Conservation (phyloP, 2,113 vertebrate species). For the Phrynosoma platyrhinos region DNA sequence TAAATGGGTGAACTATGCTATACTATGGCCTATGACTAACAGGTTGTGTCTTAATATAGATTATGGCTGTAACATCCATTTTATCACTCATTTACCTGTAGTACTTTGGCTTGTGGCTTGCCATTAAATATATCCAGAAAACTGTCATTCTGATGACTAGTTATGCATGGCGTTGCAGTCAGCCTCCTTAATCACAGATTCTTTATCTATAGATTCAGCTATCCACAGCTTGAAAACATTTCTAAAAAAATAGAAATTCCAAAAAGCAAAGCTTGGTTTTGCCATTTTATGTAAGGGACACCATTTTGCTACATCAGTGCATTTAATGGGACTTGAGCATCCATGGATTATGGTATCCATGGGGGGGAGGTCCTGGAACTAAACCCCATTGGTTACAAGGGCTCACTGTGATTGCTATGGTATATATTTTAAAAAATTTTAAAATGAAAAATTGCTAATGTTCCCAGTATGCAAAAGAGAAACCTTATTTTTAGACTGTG, state of each 20-base stretch:
- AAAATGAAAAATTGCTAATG: neutral
- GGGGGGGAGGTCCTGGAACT: no score
- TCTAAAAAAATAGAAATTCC: no score
- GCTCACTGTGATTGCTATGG: neutral
- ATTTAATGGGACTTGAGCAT: no score
- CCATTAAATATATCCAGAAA: neutral
- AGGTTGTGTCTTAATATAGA: constrained; percentile 17
- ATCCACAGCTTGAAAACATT: no score
- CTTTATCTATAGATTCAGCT: no score
- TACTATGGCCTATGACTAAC: constrained; percentile 1
- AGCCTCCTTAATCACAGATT: no score
- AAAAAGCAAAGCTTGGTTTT: no score
- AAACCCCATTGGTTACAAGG: no score
- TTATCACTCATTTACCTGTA: constrained; percentile 18
- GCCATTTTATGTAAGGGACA: no score
- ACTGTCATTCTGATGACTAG: neutral
- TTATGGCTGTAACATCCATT: neutral
- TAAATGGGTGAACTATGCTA: constrained; percentile 8
- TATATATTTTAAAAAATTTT: neutral
- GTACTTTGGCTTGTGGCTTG: neutral
- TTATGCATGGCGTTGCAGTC: no score
- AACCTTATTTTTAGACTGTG: neutral
- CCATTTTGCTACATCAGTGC: no score
- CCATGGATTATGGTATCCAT: no score
- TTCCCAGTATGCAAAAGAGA: neutral